Evolutionary conservation across 2,113 vertebrate genomes (phyloP).

Genomic region (Meleagris gallopavo): DNA sequence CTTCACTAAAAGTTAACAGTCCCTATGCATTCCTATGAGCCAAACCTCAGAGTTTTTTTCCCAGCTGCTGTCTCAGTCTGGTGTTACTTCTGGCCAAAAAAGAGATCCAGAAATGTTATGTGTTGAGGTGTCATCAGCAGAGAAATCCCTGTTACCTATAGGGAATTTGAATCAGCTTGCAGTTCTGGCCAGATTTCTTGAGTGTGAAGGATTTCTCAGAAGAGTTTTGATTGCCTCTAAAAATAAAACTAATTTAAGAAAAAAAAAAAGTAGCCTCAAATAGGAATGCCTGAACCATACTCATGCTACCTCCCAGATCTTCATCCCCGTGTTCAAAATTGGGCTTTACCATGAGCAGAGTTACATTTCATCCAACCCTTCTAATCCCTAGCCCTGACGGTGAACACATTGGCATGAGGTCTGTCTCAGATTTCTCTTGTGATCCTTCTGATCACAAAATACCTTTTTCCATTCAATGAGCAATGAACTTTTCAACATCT

Average conservation of each 20-base stretch:
- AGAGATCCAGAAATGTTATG: background rate
- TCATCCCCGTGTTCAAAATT: background rate
- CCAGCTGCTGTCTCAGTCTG: slow-evolving; percentile 24
- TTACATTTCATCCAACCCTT: background rate
- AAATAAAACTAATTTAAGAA: background rate
- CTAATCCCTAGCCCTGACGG: background rate
- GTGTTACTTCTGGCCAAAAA: slow-evolving; percentile 4
- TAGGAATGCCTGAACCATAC: background rate
- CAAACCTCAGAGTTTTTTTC: background rate
- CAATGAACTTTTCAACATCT: slow-evolving; percentile 49
- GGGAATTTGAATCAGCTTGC: background rate
- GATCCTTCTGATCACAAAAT: slow-evolving; percentile 15
- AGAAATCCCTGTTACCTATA: background rate
- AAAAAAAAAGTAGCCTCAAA: background rate
- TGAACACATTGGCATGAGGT: background rate
- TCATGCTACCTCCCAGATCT: background rate
- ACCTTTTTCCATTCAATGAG: slow-evolving; percentile 5
- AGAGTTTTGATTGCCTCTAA: background rate
- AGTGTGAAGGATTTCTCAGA: background rate
- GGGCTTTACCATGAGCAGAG: background rate
- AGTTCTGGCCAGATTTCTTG: background rate
- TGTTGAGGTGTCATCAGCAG: background rate
- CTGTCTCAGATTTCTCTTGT: background rate
- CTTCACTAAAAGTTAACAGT: background rate
- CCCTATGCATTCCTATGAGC: background rate